Base-by-base conservation (phyloP, 1,140 invertebrate species). In the Aphelinus atriplicis region DNA sequence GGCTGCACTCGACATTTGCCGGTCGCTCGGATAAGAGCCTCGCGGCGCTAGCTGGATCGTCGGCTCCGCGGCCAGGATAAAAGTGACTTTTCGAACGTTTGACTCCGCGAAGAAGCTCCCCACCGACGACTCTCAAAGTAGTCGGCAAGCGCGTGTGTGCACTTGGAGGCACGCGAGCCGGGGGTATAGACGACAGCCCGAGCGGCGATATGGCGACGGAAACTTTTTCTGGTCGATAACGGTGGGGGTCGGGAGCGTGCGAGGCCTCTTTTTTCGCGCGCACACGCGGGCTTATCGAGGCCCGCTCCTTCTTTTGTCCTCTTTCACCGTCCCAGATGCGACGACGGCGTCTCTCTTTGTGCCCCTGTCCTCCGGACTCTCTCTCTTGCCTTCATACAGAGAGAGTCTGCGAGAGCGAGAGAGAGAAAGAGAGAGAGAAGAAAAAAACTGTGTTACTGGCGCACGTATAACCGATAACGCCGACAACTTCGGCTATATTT, bases 221-320 rank as follows among this genome's bases (percentile, higher is more conserved):
- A 81, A 82, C 69, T 80, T 78, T 67, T 68, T 46, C n/a, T 78
- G 55, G 57, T 53, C 75, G 80, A 80, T 82, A 80, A 82, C 26
- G 26, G 26, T 26, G 26, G 26, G 26, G 26, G 26, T 26, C 26
- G 26, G 26, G 26, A 81, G 79, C 67, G n/a, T n/a, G n/a, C n/a
- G 76, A 78, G 75, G 71, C 80, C 72, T 77, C 77, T 83, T 82
- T 83, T 82, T 82, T 26, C 26, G 26, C 26, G 26, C 26, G 26
- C 26, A 26, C 26, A 26, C 75, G 43, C 9, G 66, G 68, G 58
- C 62, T 66, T 55, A 10, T 67, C 77, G 55, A 46, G 68, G 64
- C 64, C 68, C 60, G 26, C 70, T 62, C 76, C 66, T 78, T 67
- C 65, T 56, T 64, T 78, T 66, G 75, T 78, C 72, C 78, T 60